Evolutionary conservation across 2,797 vertebrate genomes (phyloP).

Genomic region (Lindbergichthys nudifrons): DNA sequence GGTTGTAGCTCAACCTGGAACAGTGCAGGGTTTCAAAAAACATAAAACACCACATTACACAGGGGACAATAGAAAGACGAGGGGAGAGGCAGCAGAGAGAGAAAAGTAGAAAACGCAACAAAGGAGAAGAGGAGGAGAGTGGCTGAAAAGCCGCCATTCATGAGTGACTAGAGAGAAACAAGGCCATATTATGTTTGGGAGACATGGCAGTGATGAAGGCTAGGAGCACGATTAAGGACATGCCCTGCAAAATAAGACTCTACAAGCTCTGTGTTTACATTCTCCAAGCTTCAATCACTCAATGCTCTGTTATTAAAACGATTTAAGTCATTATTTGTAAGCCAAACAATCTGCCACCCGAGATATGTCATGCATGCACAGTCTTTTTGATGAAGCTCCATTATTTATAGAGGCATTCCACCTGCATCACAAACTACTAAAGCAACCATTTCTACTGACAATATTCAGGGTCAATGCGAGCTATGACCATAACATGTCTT

Average conservation of each 20-base stretch:
- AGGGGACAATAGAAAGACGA: constrained; percentile 61
- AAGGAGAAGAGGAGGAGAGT: constrained; percentile 62
- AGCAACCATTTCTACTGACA: neutral
- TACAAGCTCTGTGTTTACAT: constrained; percentile 42
- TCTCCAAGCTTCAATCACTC: constrained; percentile 46
- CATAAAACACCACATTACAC: constrained; percentile 68
- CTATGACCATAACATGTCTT: neutral
- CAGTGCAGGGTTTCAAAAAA: constrained; percentile 80
- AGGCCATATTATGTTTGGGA: constrained; percentile 73
- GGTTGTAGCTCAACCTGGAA: constrained; percentile 98
- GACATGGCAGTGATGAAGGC: constrained; percentile 55
- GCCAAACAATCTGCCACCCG: constrained; percentile 22
- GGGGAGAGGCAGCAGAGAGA: constrained; percentile 7
- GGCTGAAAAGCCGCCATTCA: constrained; percentile 75
- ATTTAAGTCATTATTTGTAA: constrained; percentile 29
- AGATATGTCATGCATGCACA: constrained; percentile 29
- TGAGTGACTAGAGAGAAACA: constrained; percentile 75
- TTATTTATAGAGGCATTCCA: constrained; percentile 12
- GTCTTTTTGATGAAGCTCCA: constrained; percentile 8
- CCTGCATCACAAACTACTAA: constrained; percentile 4
- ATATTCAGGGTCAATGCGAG: neutral
- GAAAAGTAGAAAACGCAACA: constrained; percentile 43
- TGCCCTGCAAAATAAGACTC: constrained; percentile 26
- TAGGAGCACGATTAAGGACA: constrained; percentile 55
- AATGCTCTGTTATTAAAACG: constrained; percentile 48